phyloP scores from a whole-genome alignment of 2,113 vertebrate genomes.

The Nesogale talazaci region DNA sequence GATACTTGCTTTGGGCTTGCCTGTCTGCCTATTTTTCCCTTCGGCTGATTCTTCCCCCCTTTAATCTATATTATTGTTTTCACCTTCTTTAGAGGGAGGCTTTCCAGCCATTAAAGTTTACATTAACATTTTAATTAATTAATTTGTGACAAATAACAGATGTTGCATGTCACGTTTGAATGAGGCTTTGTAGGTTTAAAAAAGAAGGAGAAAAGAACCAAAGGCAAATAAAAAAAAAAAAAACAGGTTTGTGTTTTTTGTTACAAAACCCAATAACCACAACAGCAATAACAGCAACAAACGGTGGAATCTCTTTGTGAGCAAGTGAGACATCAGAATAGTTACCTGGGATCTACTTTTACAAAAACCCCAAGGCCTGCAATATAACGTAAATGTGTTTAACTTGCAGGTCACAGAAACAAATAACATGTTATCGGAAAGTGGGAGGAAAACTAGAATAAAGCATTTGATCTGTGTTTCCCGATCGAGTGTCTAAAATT shows the following conservation, averaged over 20 bases:
- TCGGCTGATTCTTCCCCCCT: not conserved
- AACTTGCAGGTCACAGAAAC: slow-evolving; percentile 39
- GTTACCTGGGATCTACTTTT: not conserved
- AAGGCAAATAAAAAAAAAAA: not conserved
- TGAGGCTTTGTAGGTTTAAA: not conserved
- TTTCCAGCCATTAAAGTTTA: slow-evolving; percentile 6
- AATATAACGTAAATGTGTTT: slow-evolving; percentile 37
- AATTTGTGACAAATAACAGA: slow-evolving; percentile 42
- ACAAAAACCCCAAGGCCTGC: not conserved
- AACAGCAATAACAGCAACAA: too few species aligned
- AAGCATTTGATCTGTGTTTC: slow-evolving; percentile 47
- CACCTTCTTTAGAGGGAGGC: slow-evolving; percentile 22
- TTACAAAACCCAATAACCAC: slow-evolving; percentile 29
- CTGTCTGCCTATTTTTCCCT: not conserved
- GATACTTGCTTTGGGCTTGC: not conserved
- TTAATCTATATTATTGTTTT: not conserved
- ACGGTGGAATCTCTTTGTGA: not conserved
- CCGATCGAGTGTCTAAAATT: slow-evolving; percentile 24
- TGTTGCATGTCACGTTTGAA: slow-evolving; percentile 17
- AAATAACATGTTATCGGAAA: slow-evolving; percentile 14
- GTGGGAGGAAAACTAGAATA: not conserved
- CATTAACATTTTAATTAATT: slow-evolving; percentile 37
- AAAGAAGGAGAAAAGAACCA: not conserved
- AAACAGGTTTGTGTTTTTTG: slow-evolving; percentile 51
- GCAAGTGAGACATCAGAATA: slow-evolving; percentile 22